Percentiles rank a stretch among this genome's conserved stretches.
These are phyloP conservation scores for Ecdyonurus torrentis DNA, from an alignment of 2,888 invertebrate species.

Conservation along the genomic window DNA sequence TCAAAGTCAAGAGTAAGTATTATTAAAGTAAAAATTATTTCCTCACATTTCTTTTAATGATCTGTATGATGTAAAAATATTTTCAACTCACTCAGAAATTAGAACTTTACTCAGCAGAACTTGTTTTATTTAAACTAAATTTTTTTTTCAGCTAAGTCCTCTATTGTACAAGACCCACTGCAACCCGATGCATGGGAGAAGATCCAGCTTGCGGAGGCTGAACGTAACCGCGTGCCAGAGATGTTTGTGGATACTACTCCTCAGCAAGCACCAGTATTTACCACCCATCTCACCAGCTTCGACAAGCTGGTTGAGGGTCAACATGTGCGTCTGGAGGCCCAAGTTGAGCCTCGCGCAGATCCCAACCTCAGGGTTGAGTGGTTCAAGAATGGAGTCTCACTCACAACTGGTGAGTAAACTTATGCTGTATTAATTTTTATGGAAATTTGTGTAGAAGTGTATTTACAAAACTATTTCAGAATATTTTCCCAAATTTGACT, in stretches of 20 bases:
- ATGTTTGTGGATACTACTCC: conserved; percentile 73
- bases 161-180: conserved; percentile 65
- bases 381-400: conserved; percentile 78
- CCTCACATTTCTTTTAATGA: too few species aligned
- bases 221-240: conserved; percentile 63
- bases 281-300: conserved; percentile 71
- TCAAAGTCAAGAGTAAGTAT: conserved; percentile 57
- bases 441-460: not conserved
- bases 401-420: conserved; percentile 49
- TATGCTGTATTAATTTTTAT: not conserved
- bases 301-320: conserved; percentile 75
- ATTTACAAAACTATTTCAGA: too few species aligned
- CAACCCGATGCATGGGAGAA: conserved; percentile 87
- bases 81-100: too few species aligned
- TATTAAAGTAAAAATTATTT: not conserved
- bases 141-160: conserved; percentile 49
- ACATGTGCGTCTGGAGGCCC: conserved; percentile 72
- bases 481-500: too few species aligned
- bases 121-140: conserved; percentile 6
- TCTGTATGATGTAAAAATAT: too few species aligned
- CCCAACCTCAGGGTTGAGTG: conserved; percentile 76
- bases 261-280: conserved; percentile 90
- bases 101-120: not conserved
- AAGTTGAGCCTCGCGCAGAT: conserved; percentile 80
- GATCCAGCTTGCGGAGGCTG: conserved; percentile 79